Evolutionary conservation across 1,140 invertebrate genomes (phyloP), one percentile per base, ranked within the genome.

Genomic region (Melitaea cinxia): DNA sequence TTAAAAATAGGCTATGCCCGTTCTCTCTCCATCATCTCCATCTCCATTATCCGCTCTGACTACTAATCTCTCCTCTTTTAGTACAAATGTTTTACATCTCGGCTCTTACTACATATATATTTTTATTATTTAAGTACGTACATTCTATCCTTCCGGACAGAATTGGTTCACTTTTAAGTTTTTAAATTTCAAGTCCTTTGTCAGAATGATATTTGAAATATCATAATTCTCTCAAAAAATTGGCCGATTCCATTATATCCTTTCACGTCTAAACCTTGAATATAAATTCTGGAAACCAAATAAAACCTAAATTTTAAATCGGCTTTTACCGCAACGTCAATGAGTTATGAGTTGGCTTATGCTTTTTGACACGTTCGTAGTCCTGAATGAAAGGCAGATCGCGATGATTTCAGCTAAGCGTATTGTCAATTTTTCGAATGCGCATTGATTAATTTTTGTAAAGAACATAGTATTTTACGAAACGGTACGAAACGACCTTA

Each of bases 321-420:
- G 35, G 54, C 54, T 56, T 56, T 56, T 56, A 56, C 33, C 54
- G 42, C 53, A 21, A 56, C 35, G 35, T 56, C 35, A 56, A 19
- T 4, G 42, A 47, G 33, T 56, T 56, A 56, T 39, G 35, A 21
- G 14, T 26, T 56, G 35, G 42, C 42, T 26, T 39, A 56, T 56
- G 54, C 21, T 14, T 56, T 56, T 33, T 24, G 54, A 33, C n/a
- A 23, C 42, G 42, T 39, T 24, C 33, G 24, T 56, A 24, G 53
- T 55, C 42, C 42, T 19, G 39, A 19, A 47, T 47, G 21, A 23
- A 47, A 47, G 15, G 42, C 42, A 47, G 19, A 47, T 47, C 42
- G 42, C 19, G 19, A 9, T 12, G 17, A 9, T 12, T 47, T 23
- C 23, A 23, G 19, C 19, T 47, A 23, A 47, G 23, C 19, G 42